Evolutionary conservation across 2,888 invertebrate species (phyloP), one percentile per base, ranked within the genome.

Genomic region (Xestia c-nigrum): DNA sequence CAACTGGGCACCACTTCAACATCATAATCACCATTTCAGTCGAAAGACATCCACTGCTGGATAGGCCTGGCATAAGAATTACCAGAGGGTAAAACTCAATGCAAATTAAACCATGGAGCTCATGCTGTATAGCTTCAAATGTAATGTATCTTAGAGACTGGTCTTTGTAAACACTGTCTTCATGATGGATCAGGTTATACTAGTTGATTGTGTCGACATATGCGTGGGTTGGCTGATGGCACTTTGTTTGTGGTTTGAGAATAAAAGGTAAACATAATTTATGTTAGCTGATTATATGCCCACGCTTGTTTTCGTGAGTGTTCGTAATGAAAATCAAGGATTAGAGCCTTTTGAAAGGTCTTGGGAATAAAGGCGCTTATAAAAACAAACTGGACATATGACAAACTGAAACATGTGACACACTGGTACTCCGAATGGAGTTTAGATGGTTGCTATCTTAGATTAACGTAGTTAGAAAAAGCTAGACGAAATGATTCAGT

Each of bases 281-380:
- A 72, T 84, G 68, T 52, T 24, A 43, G 69, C 52, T 65, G 84
- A 81, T 84, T 84, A 72, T 43, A 38, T 46, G 55, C 84, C 81
- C 73, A 81, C 84, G 72, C 73, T 31, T 71, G 59, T 67, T 67
- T 9, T 83, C 55, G 6, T 43, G 4, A 47, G 47, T 77, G 38
- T 68, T 61, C 10, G 5, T 46, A 83, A 10, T 38, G 31, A 50
- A 66, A 66, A 46, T 5, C 9, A 19, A 64, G n/a, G 24, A 67
- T 66, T 14, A 63, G 47, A 9, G 24, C 1, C 38, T 65, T 80
- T 67, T 47, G 31, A 40, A 63, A 74, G 10, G 57, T 31, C 4
- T 47, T 50, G 57, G 10, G 1, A 38, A 38, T 67, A 46, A 68
- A 31, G 21, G 12, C 12, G 4, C 6, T 31, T n/a, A 31, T 57